Base-by-base conservation (phyloP, 2,797 vertebrate species). In the Anabacerthia variegaticeps region DNA sequence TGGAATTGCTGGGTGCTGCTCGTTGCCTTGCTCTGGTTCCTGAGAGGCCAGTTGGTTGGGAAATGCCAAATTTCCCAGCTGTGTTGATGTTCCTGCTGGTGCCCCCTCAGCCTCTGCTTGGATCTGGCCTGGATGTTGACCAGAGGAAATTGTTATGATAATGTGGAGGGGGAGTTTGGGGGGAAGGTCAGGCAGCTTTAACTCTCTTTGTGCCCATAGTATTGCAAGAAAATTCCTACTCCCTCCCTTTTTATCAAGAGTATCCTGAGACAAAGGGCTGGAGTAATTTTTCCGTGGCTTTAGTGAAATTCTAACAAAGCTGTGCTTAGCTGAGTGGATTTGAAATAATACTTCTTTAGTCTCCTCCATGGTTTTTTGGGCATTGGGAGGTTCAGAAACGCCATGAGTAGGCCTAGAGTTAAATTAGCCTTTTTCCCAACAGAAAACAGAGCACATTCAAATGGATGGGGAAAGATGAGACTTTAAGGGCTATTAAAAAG, bases 31-130 rank as follows among this genome's bases (percentile, higher is more conserved):
- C 41, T 34, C 77, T 11, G 28, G 19, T 27, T 90, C 66, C 21
- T 5, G 28, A 87, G 78, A 88, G 82, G 74, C 63, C 75, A 18
- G 30, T 55, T 61, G 28, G 28, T 5, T 83, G 75, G 51, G 69
- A 86, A 71, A 77, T 74, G 89, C 78, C 78, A 78, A 32, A 72
- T 84, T 91, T 52, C 90, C 43, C 90, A 91, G 88, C 85, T 87
- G 87, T 48, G 71, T 37, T 79, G 74, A 5, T 62, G 61, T 71
- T 83, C 84, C 82, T 84, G 85, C 48, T 89, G 74, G 37, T 78
- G 41, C 24, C 51, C 23, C 22, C 43, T 24, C 56, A 62, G 1
- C 8, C 58, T 41, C 46, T 44, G n/a, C 51, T 58, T 44, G 58
- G 55, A 75, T 63, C 19, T 43, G 79, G 44, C n/a, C 30, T 66